Conservation (phyloP, 2,888 invertebrate species). For the Eumacrocentrus americanus region DNA sequence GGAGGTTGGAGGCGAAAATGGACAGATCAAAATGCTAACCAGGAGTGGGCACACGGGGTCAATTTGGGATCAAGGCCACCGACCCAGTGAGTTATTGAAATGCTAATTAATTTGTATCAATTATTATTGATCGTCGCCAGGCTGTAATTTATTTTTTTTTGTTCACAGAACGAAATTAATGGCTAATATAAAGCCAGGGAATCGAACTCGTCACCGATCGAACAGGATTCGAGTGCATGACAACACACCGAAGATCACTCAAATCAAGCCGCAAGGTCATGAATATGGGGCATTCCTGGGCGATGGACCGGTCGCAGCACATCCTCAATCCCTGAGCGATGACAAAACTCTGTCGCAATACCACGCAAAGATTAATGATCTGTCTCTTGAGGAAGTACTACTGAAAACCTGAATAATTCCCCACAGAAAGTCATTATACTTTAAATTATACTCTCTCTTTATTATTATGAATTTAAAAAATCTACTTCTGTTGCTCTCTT, state of each 20-base stretch:
- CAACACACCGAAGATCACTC: constrained; percentile 33
- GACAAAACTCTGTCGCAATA: constrained; percentile 41
- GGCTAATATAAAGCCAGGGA: constrained; percentile 19
- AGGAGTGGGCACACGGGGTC: constrained; percentile 54
- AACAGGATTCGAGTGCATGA: constrained; percentile 25
- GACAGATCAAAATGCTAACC: constrained; percentile 37
- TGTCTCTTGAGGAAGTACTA: constrained; percentile 51
- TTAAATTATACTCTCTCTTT: no score
- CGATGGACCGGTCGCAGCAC: constrained; percentile 38
- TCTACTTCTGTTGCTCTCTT: background rate
- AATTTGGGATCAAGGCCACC: constrained; percentile 53
- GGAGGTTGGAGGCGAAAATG: constrained; percentile 37
- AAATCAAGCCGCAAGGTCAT: constrained; percentile 33
- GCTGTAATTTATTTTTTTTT: background rate
- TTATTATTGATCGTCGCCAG: background rate
- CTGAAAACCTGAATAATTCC: constrained; percentile 44
- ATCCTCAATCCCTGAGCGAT: constrained; percentile 41
- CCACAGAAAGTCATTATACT: background rate
- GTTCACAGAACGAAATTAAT: background rate
- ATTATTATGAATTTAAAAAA: no score
- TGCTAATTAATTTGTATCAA: background rate
- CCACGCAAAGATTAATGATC: constrained; percentile 44
- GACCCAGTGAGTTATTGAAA: constrained; percentile 40
- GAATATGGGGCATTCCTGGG: constrained; percentile 37
- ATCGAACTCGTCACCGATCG: constrained; percentile 35